A percentile compares a stretch with the other conserved stretches of the same genome.
These are phyloP conservation scores for Prosapia bicincta DNA, from an alignment of 2,888 invertebrate genomes.

Conservation along the genomic window DNA sequence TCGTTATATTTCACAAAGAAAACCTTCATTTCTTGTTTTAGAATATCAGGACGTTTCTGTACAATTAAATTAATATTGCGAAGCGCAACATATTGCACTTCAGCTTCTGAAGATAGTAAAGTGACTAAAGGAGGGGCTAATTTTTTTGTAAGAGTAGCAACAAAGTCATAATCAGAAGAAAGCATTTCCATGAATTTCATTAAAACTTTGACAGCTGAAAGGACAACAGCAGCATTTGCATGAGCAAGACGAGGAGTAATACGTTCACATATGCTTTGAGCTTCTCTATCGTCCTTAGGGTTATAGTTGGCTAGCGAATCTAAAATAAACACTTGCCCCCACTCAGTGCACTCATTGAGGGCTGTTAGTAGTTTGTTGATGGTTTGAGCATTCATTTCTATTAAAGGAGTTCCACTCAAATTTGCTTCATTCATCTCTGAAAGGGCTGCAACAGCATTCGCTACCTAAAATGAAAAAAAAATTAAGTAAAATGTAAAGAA, in stretches of 20 bases:
- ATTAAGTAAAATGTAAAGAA: too few relatives aligned
- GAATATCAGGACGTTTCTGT: conserved; percentile 96
- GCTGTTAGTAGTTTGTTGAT: conserved; percentile 98
- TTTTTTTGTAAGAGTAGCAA: conserved; percentile 86
- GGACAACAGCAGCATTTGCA: conserved; percentile 98
- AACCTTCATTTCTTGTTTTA: conserved; percentile 44
- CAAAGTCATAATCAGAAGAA: too few relatives aligned
- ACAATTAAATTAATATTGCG: conserved; percentile 98
- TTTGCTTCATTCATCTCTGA: conserved; percentile 98
- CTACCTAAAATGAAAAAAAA: too few relatives aligned
- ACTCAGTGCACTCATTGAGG: conserved; percentile 98
- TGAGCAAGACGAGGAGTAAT: conserved; percentile 97
- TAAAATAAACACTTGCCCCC: conserved; percentile 98
- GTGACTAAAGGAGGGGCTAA: conserved; percentile 98
- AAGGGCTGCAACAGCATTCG: conserved; percentile 97
- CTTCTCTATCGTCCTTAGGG: conserved; percentile 95
- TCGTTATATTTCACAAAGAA: too few relatives aligned
- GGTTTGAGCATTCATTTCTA: conserved; percentile 96
- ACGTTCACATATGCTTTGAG: conserved; percentile 96
- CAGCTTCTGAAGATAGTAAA: conserved; percentile 94
- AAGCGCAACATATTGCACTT: conserved; percentile 94
- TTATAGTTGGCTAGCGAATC: conserved; percentile 97
- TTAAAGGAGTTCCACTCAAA: conserved; percentile 88
- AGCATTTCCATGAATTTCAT: conserved; percentile 70
- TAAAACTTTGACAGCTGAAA: conserved; percentile 96